phyloP scores from a whole-genome alignment of 2,797 vertebrate genomes.

The Acanthurus leucopareius region DNA sequence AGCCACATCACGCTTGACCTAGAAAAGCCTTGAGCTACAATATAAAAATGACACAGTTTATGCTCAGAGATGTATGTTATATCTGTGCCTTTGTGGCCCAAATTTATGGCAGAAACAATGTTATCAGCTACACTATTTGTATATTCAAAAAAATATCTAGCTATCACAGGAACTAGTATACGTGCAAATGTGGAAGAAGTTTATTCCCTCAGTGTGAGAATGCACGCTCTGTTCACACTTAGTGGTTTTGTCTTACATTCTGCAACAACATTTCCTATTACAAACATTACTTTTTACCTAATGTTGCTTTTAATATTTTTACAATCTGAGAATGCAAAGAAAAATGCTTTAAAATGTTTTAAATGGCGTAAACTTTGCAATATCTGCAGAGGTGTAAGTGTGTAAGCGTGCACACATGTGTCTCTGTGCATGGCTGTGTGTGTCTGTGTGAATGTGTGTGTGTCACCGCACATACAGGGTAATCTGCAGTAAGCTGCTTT shows the following conservation, averaged over 20 bases:
- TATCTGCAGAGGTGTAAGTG: slow-evolving; percentile 2
- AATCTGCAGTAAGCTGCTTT: slow-evolving; percentile 89
- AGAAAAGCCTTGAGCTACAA: neutral
- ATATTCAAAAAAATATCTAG: neutral
- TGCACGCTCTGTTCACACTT: neutral
- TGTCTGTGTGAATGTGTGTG: slow-evolving; percentile 57
- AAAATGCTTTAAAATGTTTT: neutral
- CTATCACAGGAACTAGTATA: neutral
- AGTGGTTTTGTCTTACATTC: neutral
- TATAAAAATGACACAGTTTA: slow-evolving; percentile 1
- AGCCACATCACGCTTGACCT: slow-evolving; percentile 8
- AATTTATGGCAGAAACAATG: neutral
- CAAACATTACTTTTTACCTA: neutral
- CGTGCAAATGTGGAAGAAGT: neutral
- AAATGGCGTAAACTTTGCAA: no score
- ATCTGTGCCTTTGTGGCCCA: neutral
- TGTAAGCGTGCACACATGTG: neutral
- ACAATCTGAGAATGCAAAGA: neutral
- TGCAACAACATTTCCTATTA: neutral
- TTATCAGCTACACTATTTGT: neutral
- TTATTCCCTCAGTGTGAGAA: neutral
- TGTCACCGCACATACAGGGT: slow-evolving; percentile 71
- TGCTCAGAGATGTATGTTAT: neutral
- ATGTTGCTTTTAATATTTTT: neutral
- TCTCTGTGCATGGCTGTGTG: slow-evolving; percentile 17